Percentiles rank a stretch among this genome's conserved stretches.
Evolutionary conservation across 1,140 invertebrate genomes (phyloP).

Genomic region (Apis cerana): DNA sequence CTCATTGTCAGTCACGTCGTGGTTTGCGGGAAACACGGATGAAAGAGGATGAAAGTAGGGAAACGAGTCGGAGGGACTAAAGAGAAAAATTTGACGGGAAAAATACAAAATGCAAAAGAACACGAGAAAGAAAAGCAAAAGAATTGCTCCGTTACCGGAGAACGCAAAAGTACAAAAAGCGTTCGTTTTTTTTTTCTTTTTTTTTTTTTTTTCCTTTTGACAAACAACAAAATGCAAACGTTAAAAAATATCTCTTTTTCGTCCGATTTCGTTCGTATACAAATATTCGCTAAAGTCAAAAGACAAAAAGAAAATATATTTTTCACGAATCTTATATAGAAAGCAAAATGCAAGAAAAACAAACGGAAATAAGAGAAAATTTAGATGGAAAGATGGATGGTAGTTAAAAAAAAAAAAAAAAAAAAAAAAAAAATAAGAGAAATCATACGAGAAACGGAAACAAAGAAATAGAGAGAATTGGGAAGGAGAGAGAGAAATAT

Average conservation of each 20-base stretch:
- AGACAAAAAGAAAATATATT: background rate
- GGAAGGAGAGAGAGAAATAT: constrained; percentile 24
- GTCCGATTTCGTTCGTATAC: too few relatives aligned
- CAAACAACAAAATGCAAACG: constrained; percentile 34
- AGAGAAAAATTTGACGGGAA: constrained; percentile 28
- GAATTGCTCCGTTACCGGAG: background rate
- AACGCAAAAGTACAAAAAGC: constrained; percentile 25
- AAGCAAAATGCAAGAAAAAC: constrained; percentile 23
- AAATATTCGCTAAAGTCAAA: background rate
- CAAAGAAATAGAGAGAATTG: constrained; percentile 50
- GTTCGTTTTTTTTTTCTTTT: background rate
- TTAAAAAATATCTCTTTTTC: background rate
- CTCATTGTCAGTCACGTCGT: constrained; percentile 67
- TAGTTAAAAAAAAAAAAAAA: constrained; percentile 18
- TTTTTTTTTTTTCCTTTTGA: background rate
- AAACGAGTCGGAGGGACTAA: constrained; percentile 42
- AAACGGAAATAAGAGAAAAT: background rate
- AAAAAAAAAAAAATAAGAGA: constrained; percentile 13
- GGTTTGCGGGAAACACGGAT: constrained; percentile 53
- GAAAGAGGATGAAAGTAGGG: constrained; percentile 59
- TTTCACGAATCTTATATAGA: background rate
- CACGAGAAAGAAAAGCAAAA: background rate
- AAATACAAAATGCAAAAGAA: constrained; percentile 42
- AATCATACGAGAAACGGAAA: background rate
- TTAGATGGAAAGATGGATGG: background rate